A percentile compares a stretch with the other conserved stretches of the same genome.
phyloP scores from a whole-genome alignment of 2,888 invertebrate genomes.

The Epistrophe eligans region DNA sequence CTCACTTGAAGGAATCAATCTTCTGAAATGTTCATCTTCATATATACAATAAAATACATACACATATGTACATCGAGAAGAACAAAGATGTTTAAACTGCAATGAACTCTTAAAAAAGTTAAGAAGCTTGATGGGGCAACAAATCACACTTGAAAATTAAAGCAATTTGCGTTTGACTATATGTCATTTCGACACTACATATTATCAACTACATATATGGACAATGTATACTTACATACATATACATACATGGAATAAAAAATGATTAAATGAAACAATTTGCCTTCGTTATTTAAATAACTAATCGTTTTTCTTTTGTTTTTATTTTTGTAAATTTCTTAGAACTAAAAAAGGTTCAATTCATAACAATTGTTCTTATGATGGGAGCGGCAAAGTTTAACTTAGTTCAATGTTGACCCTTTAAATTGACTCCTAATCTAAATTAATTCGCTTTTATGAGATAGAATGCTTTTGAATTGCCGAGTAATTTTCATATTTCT shows the following conservation, averaged over 20 bases:
- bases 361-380: constrained; percentile 6
- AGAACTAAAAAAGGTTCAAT: background rate
- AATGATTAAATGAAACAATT: constrained; percentile 10
- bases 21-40: background rate
- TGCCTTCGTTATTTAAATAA: constrained; percentile 13
- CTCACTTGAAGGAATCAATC: no score
- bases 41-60: no score
- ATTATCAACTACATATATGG: no score
- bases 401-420: background rate
- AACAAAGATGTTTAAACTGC: background rate
- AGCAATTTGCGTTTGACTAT: background rate
- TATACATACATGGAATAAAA: no score
- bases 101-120: constrained; percentile 3
- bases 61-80: no score
- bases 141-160: constrained; percentile 27
- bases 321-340: no score
- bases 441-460: constrained; percentile 10
- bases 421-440: constrained; percentile 30
- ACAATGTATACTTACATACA: no score
- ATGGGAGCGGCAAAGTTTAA: background rate
- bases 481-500: background rate
- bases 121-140: constrained; percentile 28
- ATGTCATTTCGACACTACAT: background rate
- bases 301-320: background rate
- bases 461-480: constrained; percentile 11